phyloP scores from a whole-genome alignment of 2,797 vertebrate species.

The Atherinosoma microstoma region DNA sequence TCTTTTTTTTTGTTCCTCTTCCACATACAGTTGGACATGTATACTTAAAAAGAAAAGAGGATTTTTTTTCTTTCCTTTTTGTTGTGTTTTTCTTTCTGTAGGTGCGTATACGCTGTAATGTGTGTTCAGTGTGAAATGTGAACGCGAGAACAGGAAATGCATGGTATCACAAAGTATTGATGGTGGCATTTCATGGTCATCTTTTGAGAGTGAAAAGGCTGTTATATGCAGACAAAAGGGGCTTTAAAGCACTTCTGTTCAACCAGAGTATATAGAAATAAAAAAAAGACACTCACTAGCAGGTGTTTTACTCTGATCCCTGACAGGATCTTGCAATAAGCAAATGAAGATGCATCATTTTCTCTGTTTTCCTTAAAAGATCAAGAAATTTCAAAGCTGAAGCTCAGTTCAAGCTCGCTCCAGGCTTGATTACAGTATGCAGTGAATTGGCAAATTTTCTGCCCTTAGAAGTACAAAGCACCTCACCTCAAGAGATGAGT shows the following conservation, averaged over 20 bases:
- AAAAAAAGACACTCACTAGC: slow-evolving; percentile 4
- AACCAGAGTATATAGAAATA: background rate
- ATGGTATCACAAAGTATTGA: slow-evolving; percentile 4
- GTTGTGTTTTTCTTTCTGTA: background rate
- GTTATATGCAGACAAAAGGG: slow-evolving; percentile 14
- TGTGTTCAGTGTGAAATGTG: background rate
- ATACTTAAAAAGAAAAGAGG: slow-evolving; percentile 29
- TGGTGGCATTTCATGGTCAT: slow-evolving; percentile 6
- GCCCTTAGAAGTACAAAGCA: slow-evolving; percentile 64
- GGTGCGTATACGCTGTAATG: slow-evolving; percentile 16
- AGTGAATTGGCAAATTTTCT: slow-evolving; percentile 58
- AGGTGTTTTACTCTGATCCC: slow-evolving; percentile 35
- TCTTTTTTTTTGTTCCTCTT: slow-evolving; percentile 40
- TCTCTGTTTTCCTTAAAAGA: slow-evolving; percentile 24
- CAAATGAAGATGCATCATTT: slow-evolving; percentile 32
- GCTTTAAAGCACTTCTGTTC: background rate
- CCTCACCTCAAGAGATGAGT: slow-evolving; percentile 52
- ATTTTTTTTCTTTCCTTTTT: background rate
- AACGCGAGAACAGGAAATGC: slow-evolving; percentile 1
- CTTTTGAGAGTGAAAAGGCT: background rate
- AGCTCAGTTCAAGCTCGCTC: slow-evolving; percentile 53
- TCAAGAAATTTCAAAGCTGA: slow-evolving; percentile 64
- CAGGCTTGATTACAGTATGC: slow-evolving; percentile 57
- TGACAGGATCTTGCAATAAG: slow-evolving; percentile 14
- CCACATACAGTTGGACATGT: slow-evolving; percentile 24